Conservation (phyloP, 2,113 vertebrate genomes). For the Chinchilla lanigera region DNA sequence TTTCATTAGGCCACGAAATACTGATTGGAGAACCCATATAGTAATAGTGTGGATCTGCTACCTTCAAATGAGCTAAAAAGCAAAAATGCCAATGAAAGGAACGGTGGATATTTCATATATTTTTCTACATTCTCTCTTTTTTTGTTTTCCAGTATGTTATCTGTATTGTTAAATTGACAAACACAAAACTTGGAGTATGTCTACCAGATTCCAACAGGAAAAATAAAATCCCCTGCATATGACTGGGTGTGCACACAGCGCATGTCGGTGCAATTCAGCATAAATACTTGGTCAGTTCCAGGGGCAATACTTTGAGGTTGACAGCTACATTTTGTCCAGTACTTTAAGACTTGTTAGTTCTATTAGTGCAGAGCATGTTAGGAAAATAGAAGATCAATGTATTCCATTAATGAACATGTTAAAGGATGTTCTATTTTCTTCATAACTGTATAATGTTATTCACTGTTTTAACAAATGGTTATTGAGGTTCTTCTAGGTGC, state of each 20-base stretch:
- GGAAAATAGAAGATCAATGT: background rate
- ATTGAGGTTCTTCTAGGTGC: background rate
- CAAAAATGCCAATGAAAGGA: background rate
- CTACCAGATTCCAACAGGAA: background rate
- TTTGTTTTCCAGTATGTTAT: background rate
- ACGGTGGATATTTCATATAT: background rate
- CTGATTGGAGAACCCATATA: background rate
- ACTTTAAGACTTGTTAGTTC: slow-evolving; percentile 37
- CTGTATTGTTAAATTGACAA: background rate
- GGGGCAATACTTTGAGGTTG: background rate
- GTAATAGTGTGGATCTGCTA: background rate
- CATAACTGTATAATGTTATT: background rate
- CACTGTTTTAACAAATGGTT: background rate
- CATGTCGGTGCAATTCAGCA: background rate
- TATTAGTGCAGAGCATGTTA: background rate
- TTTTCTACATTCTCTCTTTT: background rate
- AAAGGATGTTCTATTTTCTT: slow-evolving; percentile 45
- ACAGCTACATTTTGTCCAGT: background rate
- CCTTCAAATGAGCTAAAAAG: background rate
- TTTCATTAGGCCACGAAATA: background rate
- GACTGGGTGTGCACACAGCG: background rate
- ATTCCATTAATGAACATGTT: background rate
- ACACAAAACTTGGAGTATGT: background rate
- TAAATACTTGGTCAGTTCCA: background rate
- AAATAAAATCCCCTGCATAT: background rate